Evolutionary conservation across 1,140 invertebrate genomes (phyloP), one percentile per base, ranked within the genome.

Genomic region (Drosophila santomea): DNA sequence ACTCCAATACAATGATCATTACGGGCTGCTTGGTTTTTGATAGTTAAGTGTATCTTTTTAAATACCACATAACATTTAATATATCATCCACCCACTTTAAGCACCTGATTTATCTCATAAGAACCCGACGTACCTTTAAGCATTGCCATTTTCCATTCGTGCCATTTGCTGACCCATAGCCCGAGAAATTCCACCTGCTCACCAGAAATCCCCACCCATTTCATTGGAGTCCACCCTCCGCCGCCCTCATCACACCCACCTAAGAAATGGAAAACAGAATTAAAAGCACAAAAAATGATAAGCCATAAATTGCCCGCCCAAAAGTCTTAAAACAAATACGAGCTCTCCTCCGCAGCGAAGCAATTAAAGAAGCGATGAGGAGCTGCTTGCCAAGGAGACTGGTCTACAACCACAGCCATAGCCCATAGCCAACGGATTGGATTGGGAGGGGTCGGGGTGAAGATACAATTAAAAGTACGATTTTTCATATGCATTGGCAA

Each of bases 401-500:
- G 35, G 54, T 48, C 32, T 15, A 14, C 25, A 25, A 4, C 4
- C 4, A 25, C 4, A 35, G 35, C n/a, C 23, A 54, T 41, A 14
- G 45, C 11, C 51, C 48, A 51, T 51, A 35, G 45, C 25, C 25
- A n/a, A 25, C n/a, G 23, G 45, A 25, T 25, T 48, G 23, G 43
- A 60, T 32, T 36, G 7, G 28, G 14, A 10, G 23, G 50, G 17
- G 20, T 15, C n/a, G 60, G 48, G 59, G 25, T 67, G 47, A 61
- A 69, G 68, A 77, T 48, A 84, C 81, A 85, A 84, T 84, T 84
- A 84, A 77, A 80, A 77, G 23, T 50, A 74, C 78, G 68, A 81
- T 86, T 81, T 81, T 78, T 85, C 78, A 80, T 76, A 64, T 62
- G 62, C 67, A 48, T 54, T 60, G 78, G 60, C 63, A 50, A 67